Base-by-base conservation (phyloP, 2,888 invertebrate genomes). In the Drosophila glabriapex region DNA sequence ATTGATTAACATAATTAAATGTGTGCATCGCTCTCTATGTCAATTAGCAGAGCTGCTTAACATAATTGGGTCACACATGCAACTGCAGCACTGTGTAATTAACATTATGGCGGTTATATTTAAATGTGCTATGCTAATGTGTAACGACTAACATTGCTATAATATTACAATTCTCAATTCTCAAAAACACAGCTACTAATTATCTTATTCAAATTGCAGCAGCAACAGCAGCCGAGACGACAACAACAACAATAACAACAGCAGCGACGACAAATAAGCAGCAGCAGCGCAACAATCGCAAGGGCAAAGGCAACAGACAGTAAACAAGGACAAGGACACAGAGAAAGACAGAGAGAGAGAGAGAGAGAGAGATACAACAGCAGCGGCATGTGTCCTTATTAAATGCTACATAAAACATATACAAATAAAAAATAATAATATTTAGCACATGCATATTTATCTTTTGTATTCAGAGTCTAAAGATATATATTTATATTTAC, bases 221-320 rank as follows among this genome's bases (percentile, higher is more conserved):
- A 80, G 76, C 67, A 80, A 56, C 67, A 80, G 58, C 61, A 60
- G 16, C 58, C 16, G 46, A 46, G 16, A 25, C 16, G 46, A 56
- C 46, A 63, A 59, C 46, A 64, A 46, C 60, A 67, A 16, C 68
- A 59, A 58, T 73, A 72, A 43, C 80, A 72, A 22, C 71, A 43
- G 28, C 53, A 59, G 35, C 68, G 65, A 62, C 77, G 65, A 43
- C 76, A 80, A 71, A 79, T 73, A 70, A 82, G 74, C 68, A 80
- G 59, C 65, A 62, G 58, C 61, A 65, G 12, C 61, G 67, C 29
- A 71, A 52, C 62, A 80, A 67, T 81, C 60, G 66, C 76, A 73
- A 70, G 77, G 76, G 65, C 55, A 88, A 85, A 37, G 60, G 68
- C 64, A 71, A 63, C 50, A 59, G 80, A 73, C 73, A 64, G 22